These are phyloP conservation scores for Miniopterus natalensis DNA, from an alignment of 2,113 vertebrate genomes.

Conservation along the genomic window DNA sequence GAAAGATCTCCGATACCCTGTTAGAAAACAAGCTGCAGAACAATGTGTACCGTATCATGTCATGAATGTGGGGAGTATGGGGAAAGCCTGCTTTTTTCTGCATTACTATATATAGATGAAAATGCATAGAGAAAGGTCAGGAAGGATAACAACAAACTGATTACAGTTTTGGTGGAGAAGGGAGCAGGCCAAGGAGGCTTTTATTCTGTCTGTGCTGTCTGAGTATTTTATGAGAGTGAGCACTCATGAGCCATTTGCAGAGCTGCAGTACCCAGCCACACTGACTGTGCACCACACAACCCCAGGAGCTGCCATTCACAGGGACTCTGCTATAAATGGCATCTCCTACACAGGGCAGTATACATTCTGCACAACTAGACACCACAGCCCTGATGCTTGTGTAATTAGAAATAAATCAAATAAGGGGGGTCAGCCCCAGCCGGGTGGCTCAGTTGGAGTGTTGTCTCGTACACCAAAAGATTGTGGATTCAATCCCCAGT, in stretches of 20 bases:
- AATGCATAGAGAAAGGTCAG: background rate
- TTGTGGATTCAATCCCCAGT: background rate
- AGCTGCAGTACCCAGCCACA: background rate
- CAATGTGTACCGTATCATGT: background rate
- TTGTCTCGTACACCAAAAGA: background rate
- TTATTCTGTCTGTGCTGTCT: background rate
- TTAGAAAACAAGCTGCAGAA: background rate
- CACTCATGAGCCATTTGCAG: background rate
- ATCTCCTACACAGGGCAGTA: background rate
- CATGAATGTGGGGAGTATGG: background rate
- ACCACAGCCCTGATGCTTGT: background rate
- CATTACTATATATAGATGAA: background rate
- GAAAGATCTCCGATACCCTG: background rate
- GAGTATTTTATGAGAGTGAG: background rate
- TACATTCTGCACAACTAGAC: background rate
- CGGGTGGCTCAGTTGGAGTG: background rate
- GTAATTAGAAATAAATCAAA: constrained; percentile 18
- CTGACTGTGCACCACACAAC: background rate
- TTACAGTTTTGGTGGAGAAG: background rate
- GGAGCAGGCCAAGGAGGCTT: background rate
- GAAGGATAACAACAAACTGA: background rate
- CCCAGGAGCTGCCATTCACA: background rate
- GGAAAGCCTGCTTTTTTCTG: background rate
- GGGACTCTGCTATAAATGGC: background rate
- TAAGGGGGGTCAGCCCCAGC: background rate